phyloP scores from a whole-genome alignment of 2,888 invertebrate genomes.

The Lamproptera curius region DNA sequence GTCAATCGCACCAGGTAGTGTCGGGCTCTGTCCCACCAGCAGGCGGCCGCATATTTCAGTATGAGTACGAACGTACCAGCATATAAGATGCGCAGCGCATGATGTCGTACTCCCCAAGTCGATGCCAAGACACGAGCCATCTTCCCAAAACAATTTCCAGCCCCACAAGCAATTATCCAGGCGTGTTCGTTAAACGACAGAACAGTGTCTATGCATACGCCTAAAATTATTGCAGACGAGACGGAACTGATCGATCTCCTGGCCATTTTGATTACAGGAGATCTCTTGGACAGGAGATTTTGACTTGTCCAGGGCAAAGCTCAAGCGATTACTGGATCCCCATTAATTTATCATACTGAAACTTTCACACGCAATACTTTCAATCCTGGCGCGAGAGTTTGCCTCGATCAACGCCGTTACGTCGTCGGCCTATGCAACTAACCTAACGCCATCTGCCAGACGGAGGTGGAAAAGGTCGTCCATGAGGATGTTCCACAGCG shows the following conservation, averaged over 20 bases:
- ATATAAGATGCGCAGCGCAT: background rate
- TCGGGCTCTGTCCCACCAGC: no score
- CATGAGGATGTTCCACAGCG: background rate
- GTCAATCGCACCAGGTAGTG: background rate
- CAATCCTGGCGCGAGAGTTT: no score
- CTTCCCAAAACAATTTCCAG: constrained; percentile 17
- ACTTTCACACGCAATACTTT: background rate
- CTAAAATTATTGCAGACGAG: no score
- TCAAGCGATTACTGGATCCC: no score
- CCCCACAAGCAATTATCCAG: background rate
- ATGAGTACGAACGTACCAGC: background rate
- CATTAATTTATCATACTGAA: background rate
- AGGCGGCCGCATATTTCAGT: background rate
- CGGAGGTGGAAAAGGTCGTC: background rate
- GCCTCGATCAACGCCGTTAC: no score
- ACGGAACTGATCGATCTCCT: no score
- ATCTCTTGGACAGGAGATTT: no score
- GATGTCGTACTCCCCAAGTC: background rate
- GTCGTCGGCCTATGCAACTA: no score
- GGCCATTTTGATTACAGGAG: no score
- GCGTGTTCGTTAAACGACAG: background rate
- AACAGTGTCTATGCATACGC: no score
- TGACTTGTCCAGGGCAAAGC: background rate
- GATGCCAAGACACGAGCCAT: background rate
- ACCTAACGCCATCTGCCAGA: background rate